Base-by-base conservation (phyloP, 2,888 invertebrate species). In the Drosophila basisetae region DNA sequence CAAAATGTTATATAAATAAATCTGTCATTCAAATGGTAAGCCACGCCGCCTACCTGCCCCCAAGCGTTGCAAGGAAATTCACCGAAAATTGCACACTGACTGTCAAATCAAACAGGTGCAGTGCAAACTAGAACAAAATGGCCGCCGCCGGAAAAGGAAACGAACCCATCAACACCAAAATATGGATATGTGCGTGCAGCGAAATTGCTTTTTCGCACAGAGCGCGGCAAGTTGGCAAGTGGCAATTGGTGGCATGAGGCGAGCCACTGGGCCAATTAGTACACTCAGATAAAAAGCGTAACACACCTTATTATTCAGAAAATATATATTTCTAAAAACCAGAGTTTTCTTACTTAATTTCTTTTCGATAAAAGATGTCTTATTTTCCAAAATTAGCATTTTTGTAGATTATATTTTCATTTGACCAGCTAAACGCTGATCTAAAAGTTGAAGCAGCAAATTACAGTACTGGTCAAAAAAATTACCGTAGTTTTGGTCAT, bases 161-260 rank as follows among this genome's bases (percentile, higher is more conserved):
- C 53, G 65, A 43, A 28, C 59, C 73, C 59, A 66, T 61, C 73
- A 62, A 18, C 63, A 43, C 28, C 62, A 35, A 18, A 47, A 68
- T 60, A 84, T 84, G 76, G 74, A 80, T 87, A 82, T 76, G 77
- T 84, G 84, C 82, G 84, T 82, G 82, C 71, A 68, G 28, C 50
- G 63, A 80, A 75, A 83, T 82, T 83, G 77, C 71, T 61, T 83
- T 83, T 72, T 65, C 54, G 28, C 31, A 30, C 13, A 39, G 39
- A 37, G 11, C 39, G 18, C 18, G 25, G 25, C 49, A 49, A 16
- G 18, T 54, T 7, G 49, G 49, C 18, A 16, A 33, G 4, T 16
- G 49, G 49, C 28, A 50, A 28, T 35, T 13, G 33, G 37, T 37
- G 55, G 55, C 28, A 55, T n/a, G 37, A 16, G 54, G 11, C 4